Evolutionary conservation across 2,113 vertebrate genomes (phyloP), one percentile per base, ranked within the genome.

Genomic region (Perognathus longimembris): DNA sequence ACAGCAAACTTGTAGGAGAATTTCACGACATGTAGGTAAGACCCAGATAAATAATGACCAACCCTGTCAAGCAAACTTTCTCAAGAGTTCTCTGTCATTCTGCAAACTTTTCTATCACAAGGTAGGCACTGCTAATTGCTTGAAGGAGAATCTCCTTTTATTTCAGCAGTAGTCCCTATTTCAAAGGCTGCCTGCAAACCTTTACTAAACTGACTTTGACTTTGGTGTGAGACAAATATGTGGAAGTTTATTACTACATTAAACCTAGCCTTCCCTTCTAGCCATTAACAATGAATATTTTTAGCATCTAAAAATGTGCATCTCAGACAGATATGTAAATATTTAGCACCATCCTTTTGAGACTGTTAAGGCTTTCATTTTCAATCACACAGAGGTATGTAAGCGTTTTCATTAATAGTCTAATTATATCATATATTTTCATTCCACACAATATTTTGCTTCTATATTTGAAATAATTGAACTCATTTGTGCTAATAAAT

Each of bases 401-500:
- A 75, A 95, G 79, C 38, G n/a, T 94, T 93, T 85, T 70, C 34
- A 93, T 95, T 91, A 97, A 96, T 89, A 85, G 77, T 74, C 73
- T 96, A 93, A 97, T 96, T 96, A 96, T 89, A 92, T 87, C 34
- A 0, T 66, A 81, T 92, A 90, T 93, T 95, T 95, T 93, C 92
- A 96, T 77, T 83, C 67, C 61, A 70, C 50, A 75, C 91, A 91
- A 36, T 93, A 10, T 69, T 97, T 95, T 95, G 90, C 83, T 95
- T 96, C 96, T 96, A 90, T 94, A 91, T 95, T 94, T 97, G 91
- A 96, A 96, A 96, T 88, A 94, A 94, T 0, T 96, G 78, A 96
- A 95, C 94, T 94, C 94, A 97, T 89, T 81, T 88, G 84, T 76
- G 78, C 81, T 88, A 89, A 93, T 94, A 96, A 89, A 93, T 85